Conservation (phyloP, 2,797 vertebrate species). For the Eleutherodactylus coqui region DNA sequence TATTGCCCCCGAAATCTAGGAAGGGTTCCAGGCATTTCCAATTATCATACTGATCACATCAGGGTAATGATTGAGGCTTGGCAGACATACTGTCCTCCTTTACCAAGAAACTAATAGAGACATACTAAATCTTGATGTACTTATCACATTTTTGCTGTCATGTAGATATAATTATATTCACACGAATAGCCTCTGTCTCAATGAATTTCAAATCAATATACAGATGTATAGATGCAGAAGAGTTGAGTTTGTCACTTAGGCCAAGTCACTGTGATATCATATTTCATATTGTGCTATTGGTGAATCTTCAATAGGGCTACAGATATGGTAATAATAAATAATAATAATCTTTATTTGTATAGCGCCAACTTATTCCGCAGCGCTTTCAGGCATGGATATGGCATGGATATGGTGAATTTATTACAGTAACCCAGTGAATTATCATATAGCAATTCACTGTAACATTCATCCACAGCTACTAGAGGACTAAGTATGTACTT, state of each 20-base stretch:
- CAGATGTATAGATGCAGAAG: background rate
- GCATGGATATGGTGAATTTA: background rate
- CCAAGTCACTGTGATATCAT: background rate
- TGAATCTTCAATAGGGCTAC: background rate
- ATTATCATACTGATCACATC: constrained; percentile 76
- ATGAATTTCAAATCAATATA: constrained; percentile 33
- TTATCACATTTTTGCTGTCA: constrained; percentile 75
- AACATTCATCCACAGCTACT: too few relatives aligned
- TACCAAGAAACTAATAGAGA: constrained; percentile 74
- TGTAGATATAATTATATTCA: constrained; percentile 69
- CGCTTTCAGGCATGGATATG: too few relatives aligned
- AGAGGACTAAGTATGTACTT: too few relatives aligned
- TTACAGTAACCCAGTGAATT: background rate
- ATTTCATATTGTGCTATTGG: background rate
- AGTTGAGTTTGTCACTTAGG: background rate
- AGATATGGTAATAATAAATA: too few relatives aligned
- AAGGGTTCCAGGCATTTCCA: constrained; percentile 74
- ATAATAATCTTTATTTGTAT: too few relatives aligned
- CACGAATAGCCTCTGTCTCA: constrained; percentile 71
- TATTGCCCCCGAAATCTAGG: constrained; percentile 71
- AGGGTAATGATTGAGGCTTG: constrained; percentile 77
- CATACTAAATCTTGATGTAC: constrained; percentile 80
- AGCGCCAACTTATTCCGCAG: too few relatives aligned
- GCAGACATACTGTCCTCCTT: constrained; percentile 70
- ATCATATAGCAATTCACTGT: too few relatives aligned